Evolutionary conservation across 2,888 invertebrate species (phyloP), one percentile per base, ranked within the genome.

Genomic region (Caenorhabditis virilis): DNA sequence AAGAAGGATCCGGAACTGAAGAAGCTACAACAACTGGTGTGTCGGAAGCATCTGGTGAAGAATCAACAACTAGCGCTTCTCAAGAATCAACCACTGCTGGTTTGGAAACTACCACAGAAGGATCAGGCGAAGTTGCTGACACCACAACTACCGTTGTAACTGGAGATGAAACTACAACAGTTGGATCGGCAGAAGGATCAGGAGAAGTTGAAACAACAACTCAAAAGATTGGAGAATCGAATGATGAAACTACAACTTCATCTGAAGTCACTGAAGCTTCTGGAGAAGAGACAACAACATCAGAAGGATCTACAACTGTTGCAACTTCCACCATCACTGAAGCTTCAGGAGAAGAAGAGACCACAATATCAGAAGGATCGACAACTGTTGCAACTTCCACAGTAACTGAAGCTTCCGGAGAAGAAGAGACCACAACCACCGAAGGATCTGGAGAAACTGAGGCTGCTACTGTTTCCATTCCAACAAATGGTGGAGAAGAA

Each of bases 201-300:
- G 60, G 54, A 25, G 60, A 59, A 23, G 53, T 49, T 43, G 43
- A 47, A 26, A 11, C 48, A 9, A 35, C 35, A 5, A 20, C 48
- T 1, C 49, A 38, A 1, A 27, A 23, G 6, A 42, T 42, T n/a
- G 38, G 27, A 48, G 45, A 36, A 23, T 45, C 26, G 6, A 20
- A n/a, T 30, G 38, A 22, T 16, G 53, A 25, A 35, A 50, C 7
- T 45, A 26, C 20, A n/a, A 22, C 23, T 18, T 3, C 47, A 11
- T 22, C 26, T 16, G 46, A 25, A 22, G 39, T 25, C 33, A 22
- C 47, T 15, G 36, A 36, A 46, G 22, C 27, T 9, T 50, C 47
- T 13, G 55, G 54, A 57, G 62, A 46, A 49, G 55, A 35, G 25
- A 43, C 60, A 13, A 59, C 58, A 16, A 52, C 55, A 22, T 22